Percentiles rank a stretch among this genome's conserved stretches.
phyloP scores from a whole-genome alignment of 2,113 vertebrate genomes.

The Agelaius phoeniceus region DNA sequence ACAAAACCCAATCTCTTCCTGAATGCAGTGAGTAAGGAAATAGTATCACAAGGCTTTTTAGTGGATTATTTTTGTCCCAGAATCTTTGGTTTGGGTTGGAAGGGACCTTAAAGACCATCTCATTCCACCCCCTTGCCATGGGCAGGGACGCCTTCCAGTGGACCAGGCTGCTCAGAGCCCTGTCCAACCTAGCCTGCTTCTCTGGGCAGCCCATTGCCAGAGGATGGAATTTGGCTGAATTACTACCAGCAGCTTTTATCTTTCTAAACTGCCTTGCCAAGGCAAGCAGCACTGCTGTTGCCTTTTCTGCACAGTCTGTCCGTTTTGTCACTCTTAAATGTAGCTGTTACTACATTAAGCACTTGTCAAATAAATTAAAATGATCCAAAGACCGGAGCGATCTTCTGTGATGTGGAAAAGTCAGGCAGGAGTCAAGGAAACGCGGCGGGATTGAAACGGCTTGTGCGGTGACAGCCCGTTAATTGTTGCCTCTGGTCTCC shows the following conservation, averaged over 20 bases:
- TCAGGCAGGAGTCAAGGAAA: not conserved
- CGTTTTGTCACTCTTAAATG: not conserved
- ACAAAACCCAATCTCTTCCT: not conserved
- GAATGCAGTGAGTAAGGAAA: not conserved
- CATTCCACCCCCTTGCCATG: not conserved
- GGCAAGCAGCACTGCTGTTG: not conserved
- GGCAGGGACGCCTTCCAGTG: not conserved
- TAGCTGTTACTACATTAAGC: not conserved
- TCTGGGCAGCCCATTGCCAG: not conserved
- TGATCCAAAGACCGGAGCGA: not conserved
- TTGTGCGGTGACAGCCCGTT: not conserved
- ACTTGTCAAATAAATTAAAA: not conserved
- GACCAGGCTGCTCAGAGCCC: not conserved
- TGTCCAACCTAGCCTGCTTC: not conserved
- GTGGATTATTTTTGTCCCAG: not conserved
- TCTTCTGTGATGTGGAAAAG: not conserved
- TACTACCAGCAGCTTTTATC: not conserved
- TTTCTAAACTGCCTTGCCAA: not conserved
- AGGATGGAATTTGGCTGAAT: not conserved
- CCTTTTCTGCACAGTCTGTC: not conserved
- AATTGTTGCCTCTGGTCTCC: slow-evolving; percentile 36
- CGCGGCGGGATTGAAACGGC: not conserved
- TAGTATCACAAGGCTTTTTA: not conserved
- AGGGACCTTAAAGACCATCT: not conserved
- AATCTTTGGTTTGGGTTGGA: not conserved